Base-by-base conservation (phyloP, 2,888 invertebrate genomes). In the Amaurobius ferox region DNA sequence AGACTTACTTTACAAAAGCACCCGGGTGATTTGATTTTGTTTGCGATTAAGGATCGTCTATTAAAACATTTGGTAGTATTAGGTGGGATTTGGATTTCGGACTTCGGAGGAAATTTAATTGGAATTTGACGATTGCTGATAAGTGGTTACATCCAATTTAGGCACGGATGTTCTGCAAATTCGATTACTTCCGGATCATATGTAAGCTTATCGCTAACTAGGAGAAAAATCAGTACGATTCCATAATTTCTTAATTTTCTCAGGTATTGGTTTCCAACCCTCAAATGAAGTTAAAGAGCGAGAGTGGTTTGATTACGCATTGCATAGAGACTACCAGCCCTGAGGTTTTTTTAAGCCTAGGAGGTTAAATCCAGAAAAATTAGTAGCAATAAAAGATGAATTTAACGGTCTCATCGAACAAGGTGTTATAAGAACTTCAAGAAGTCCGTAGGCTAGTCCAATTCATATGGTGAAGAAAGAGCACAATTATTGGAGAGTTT, bases 271-370 rank as follows among this genome's bases (percentile, higher is more conserved):
- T 23, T 23, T 6, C 23, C 1, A 55, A 7, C 55, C 3, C 11
- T 6, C n/a, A n/a, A n/a, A 3, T 16, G 19, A 6, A 1, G 19
- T 23, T 3, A 1, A 11, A 23, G 2, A 5, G 2, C 16, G 1
- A 7, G 19, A 55, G 3, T 1, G 2, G 29, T 11, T 26, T 32
- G 2, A 5, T 67, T 40, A 13, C 28, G 16, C 68, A 74, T 7
- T n/a, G 26, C 0, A 74, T 81, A 0, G 19, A 81, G 28, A 81
- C 67, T 6, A 55, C 1, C 0, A 44, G 80, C 28, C 68, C 73
- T 11, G 68, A 73, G 9, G 40, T 81, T 11, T 68, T 30, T 39
- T 61, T 16, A 74, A 30, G 28, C 74, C 74, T 0, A 44, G 72
- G 16, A 5, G 72, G 7, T 44, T 72, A 29, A 9, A 6, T 16